Conservation (phyloP, 2,797 vertebrate genomes). For the Carduelis carduelis region DNA sequence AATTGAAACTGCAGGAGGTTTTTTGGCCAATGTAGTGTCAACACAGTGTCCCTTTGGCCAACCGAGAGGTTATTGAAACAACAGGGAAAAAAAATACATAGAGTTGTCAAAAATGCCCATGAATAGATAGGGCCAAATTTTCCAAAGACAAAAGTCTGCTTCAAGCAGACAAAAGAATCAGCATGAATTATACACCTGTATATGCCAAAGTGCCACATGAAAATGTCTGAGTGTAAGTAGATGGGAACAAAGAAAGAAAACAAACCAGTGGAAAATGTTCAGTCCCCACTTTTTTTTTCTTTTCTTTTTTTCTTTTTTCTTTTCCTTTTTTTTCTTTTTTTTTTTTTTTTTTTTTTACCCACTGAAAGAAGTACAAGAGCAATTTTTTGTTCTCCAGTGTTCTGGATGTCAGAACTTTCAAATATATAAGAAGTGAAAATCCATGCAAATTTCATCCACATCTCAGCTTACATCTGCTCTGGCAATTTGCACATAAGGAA, state of each 20-base stretch:
- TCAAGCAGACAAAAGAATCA: conserved; percentile 11
- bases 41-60: not conserved
- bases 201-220: not conserved
- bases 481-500: not conserved
- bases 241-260: not conserved
- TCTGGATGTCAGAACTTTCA: not conserved
- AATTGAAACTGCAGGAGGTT: conserved; percentile 36
- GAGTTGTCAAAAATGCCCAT: not conserved
- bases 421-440: not conserved
- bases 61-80: not conserved
- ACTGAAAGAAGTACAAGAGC: not conserved
- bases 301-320: not conserved
- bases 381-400: not conserved
- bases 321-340: no score
- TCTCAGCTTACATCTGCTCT: not conserved
- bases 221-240: not conserved
- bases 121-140: not conserved
- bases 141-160: not conserved
- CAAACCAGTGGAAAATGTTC: not conserved
- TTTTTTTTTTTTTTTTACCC: no score
- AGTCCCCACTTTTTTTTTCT: not conserved
- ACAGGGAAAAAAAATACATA: not conserved
- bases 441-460: not conserved
- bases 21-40: conserved; percentile 23
- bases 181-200: not conserved